Base-by-base conservation (phyloP, 2,113 vertebrate species). In the Piprites chloris region DNA sequence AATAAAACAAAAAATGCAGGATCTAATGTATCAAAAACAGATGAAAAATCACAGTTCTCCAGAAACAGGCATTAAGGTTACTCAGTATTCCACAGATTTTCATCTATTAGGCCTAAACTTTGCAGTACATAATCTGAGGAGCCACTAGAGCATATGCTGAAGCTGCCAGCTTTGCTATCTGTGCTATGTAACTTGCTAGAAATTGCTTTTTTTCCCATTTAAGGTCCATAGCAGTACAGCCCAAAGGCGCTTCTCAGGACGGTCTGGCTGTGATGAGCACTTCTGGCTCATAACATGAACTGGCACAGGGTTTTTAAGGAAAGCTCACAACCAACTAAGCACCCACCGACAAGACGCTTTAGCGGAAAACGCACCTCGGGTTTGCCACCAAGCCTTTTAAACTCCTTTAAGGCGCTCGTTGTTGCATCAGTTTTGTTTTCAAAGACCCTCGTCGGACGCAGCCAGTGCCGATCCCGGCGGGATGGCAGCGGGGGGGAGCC, bases 121-220 rank as follows among this genome's bases (percentile, higher is more conserved):
- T 74, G 85, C 49, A 67, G 39, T 7, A 18, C 65, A 6, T 6
- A 35, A 42, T 33, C 71, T 46, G 79, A 79, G 72, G 89, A 47
- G 37, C 28, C 27, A 23, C 58, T 39, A 69, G 55, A 82, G 63
- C 50, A 5, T 3, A 58, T 0, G 41, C 44, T 12, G 58, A 22
- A 66, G 68, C 15, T 49, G 77, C 87, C 65, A 33, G 79, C 73
- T 94, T 41, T 50, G 55, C 88, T 90, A 30, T 89, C 73, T 32
- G 2, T 7, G 7, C 87, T 84, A 52, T 75, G 86, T 16, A 73
- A 83, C 79, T 56, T 10, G 12, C 68, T 69, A 90, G 55, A 53
- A 42, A 61, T 75, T 68, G 69, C 53, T 17, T 30, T 91, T 93
- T 84, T 88, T 90, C 73, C 95, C 95, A 94, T 96, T 97, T 93